Evolutionary conservation across 2,888 invertebrate species (phyloP).

Genomic region (Coenonympha glycerion): DNA sequence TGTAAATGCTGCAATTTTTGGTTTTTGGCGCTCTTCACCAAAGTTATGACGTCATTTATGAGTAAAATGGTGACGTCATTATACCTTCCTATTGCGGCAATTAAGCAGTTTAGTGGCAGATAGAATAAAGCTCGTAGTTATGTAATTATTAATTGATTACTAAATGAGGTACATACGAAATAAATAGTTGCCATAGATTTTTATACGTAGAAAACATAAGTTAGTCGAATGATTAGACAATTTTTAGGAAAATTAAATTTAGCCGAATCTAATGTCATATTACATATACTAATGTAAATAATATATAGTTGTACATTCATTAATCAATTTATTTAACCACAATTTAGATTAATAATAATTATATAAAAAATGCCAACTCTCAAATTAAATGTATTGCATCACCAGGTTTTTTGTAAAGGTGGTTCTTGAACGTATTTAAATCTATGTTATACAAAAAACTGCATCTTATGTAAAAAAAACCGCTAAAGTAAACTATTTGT

Average conservation of each 20-base stretch:
- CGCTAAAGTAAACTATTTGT: neutral
- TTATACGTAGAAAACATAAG: slow-evolving; percentile 23
- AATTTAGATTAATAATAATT: neutral
- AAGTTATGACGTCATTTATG: too few species aligned
- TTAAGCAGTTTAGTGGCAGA: too few species aligned
- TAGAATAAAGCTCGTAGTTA: too few species aligned
- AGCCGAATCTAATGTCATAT: slow-evolving; percentile 14
- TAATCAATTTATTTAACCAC: slow-evolving; percentile 7
- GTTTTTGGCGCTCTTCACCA: too few species aligned
- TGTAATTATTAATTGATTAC: too few species aligned
- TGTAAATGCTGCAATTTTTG: too few species aligned
- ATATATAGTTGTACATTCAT: neutral
- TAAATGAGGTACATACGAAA: slow-evolving; percentile 23
- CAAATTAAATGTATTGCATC: neutral
- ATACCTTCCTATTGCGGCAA: too few species aligned
- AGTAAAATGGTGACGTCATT: too few species aligned
- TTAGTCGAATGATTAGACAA: slow-evolving; percentile 25
- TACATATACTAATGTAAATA: slow-evolving; percentile 11
- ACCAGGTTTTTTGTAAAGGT: too few species aligned
- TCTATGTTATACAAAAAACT: slow-evolving; percentile 14
- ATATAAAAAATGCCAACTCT: neutral
- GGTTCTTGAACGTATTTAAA: neutral
- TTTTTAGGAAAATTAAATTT: slow-evolving; percentile 21
- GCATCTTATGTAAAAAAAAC: slow-evolving; percentile 14
- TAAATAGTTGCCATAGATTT: slow-evolving; percentile 30